A percentile compares a stretch with the other conserved stretches of the same genome.
Evolutionary conservation across 2,888 invertebrate species (phyloP).

Genomic region (Eledona agricola): DNA sequence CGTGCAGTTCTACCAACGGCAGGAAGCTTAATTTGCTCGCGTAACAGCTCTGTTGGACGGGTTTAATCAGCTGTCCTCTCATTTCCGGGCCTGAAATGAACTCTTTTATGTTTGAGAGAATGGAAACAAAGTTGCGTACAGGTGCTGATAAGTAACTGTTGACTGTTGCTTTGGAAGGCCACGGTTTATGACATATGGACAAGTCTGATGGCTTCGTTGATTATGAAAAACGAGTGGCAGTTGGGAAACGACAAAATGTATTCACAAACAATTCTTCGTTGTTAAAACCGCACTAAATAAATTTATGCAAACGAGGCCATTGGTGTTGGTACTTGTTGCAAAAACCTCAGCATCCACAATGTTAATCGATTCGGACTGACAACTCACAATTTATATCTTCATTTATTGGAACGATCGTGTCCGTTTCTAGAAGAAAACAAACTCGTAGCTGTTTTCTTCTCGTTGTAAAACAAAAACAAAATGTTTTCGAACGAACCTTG

Average conservation of each 20-base stretch:
- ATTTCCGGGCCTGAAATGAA: slow-evolving; percentile 31
- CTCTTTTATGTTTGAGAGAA: slow-evolving; percentile 12
- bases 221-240: no score
- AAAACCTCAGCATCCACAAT: slow-evolving; percentile 1
- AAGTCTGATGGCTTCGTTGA: no score
- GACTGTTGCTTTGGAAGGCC: no score
- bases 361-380: slow-evolving; percentile 2
- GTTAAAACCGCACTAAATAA: no score
- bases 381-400: slow-evolving; percentile 5
- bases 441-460: no score
- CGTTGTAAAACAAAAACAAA: no score
- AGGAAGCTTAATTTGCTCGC: slow-evolving; percentile 29
- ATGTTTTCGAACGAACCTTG: no score
- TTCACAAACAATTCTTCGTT: no score
- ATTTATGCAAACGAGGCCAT: background rate
- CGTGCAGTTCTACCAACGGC: slow-evolving; percentile 21
- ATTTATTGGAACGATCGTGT: no score
- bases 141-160: background rate
- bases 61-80: slow-evolving; percentile 37
- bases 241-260: no score
- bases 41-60: slow-evolving; percentile 30
- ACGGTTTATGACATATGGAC: no score
- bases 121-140: slow-evolving; percentile 4
- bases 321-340: background rate
- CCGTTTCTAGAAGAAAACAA: no score